These are phyloP conservation scores for Chaenocephalus aceratus DNA, from an alignment of 2,113 vertebrate species.

Conservation along the genomic window DNA sequence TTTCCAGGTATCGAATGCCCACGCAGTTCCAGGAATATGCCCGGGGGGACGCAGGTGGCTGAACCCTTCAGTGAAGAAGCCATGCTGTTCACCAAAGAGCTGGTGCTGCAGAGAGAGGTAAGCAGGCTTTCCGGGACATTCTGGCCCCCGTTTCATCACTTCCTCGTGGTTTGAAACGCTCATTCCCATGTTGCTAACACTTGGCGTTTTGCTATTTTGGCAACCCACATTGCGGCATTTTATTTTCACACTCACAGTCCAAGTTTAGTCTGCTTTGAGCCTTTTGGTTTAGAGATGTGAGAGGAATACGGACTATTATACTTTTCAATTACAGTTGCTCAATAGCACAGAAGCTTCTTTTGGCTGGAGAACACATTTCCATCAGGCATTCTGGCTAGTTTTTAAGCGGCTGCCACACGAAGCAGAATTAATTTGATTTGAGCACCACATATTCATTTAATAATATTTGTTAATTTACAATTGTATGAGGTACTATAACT, in stretches of 20 bases:
- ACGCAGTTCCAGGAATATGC: constrained; percentile 90
- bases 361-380: background rate
- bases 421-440: background rate
- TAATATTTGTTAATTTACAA: background rate
- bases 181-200: background rate
- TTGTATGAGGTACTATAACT: too few species aligned
- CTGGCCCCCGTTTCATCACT: background rate
- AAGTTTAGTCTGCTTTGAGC: constrained; percentile 34
- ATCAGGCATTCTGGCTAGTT: background rate
- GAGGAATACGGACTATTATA: constrained; percentile 16
- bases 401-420: constrained; percentile 1
- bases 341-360: background rate
- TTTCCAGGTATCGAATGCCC: constrained; percentile 95
- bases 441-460: background rate
- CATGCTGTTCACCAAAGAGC: constrained; percentile 94
- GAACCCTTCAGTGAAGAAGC: constrained; percentile 98
- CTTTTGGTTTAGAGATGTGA: constrained; percentile 23
- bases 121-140: constrained; percentile 43
- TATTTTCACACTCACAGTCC: constrained; percentile 4
- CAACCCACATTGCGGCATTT: background rate
- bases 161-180: background rate
- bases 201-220: constrained; percentile 16
- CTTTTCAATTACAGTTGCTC: background rate
- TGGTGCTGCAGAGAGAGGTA: constrained; percentile 97
- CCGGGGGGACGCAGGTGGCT: constrained; percentile 89